Evolutionary conservation across 2,113 vertebrate genomes (phyloP).

Genomic region (Trichomycterus rosablanca): DNA sequence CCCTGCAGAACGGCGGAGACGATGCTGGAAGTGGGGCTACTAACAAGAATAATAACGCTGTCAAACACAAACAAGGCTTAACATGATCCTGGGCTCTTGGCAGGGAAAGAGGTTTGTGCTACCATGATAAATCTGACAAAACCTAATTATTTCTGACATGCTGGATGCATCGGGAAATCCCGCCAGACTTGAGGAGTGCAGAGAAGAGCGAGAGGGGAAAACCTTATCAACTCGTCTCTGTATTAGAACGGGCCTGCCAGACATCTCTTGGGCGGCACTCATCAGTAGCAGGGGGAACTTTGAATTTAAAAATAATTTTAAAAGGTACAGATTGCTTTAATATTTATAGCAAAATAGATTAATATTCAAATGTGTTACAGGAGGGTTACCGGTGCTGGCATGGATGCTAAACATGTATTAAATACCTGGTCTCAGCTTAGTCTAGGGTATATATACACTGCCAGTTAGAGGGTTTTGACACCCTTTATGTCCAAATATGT

Average conservation of each 20-base stretch:
- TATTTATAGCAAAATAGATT: constrained; percentile 96
- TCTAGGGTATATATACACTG: too few relatives aligned
- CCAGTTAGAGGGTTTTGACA: too few relatives aligned
- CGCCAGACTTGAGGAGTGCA: constrained; percentile 69
- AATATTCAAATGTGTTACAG: constrained; percentile 88
- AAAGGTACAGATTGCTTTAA: constrained; percentile 99
- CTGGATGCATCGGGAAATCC: constrained; percentile 98
- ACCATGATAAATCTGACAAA: constrained; percentile 99
- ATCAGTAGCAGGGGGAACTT: constrained; percentile 84
- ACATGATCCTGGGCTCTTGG: constrained; percentile 90
- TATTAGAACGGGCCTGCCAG: constrained; percentile 92
- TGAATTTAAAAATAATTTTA: constrained; percentile 98
- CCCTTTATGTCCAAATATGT: too few relatives aligned
- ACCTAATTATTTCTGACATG: constrained; percentile 99
- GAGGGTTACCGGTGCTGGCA: constrained; percentile 45
- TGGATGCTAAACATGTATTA: too few relatives aligned
- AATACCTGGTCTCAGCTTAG: too few relatives aligned
- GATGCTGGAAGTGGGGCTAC: constrained; percentile 65
- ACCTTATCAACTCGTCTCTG: constrained; percentile 93
- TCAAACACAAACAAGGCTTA: constrained; percentile 99
- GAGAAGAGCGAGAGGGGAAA: constrained; percentile 59
- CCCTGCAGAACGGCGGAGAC: background rate
- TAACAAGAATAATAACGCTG: constrained; percentile 99
- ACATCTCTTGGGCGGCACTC: constrained; percentile 87
- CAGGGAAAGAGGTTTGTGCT: constrained; percentile 92